Evolutionary conservation across 2,888 invertebrate species (phyloP).

Genomic region (Arenicola marina): DNA sequence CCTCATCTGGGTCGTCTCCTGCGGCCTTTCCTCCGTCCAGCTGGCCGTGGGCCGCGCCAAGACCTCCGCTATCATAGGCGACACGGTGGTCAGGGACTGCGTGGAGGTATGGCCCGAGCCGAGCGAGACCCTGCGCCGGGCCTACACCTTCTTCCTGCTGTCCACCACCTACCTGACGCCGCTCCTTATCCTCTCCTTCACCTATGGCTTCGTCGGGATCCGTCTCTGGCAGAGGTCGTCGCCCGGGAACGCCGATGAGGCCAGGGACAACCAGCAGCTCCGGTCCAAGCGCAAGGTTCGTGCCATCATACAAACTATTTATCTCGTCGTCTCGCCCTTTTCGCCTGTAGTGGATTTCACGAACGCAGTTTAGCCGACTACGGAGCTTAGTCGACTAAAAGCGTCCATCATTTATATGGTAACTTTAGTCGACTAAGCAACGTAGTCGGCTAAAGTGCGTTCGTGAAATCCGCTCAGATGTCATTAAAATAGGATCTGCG

Average conservation of each 20-base stretch:
- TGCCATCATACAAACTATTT: no score
- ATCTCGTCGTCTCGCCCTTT: no score
- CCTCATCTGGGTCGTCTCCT: constrained; percentile 61
- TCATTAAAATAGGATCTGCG: no score
- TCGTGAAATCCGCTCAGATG: no score
- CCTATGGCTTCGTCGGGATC: constrained; percentile 62
- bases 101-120: constrained; percentile 50
- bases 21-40: constrained; percentile 58
- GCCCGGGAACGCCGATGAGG: constrained; percentile 63
- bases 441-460: no score
- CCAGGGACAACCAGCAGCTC: constrained; percentile 60
- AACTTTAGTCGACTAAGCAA: no score
- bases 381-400: no score
- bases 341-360: no score
- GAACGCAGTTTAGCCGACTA: no score
- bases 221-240: constrained; percentile 61
- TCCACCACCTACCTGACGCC: constrained; percentile 58
- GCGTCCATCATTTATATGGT: no score
- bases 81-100: constrained; percentile 28
- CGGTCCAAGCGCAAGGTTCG: constrained; percentile 62
- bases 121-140: constrained; percentile 40
- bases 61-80: constrained; percentile 12
- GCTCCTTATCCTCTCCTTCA: constrained; percentile 58
- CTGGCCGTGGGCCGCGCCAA: constrained; percentile 46
- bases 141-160: constrained; percentile 49